Evolutionary conservation across 2,888 invertebrate species (phyloP).

Genomic region (Agrypnus murinus): DNA sequence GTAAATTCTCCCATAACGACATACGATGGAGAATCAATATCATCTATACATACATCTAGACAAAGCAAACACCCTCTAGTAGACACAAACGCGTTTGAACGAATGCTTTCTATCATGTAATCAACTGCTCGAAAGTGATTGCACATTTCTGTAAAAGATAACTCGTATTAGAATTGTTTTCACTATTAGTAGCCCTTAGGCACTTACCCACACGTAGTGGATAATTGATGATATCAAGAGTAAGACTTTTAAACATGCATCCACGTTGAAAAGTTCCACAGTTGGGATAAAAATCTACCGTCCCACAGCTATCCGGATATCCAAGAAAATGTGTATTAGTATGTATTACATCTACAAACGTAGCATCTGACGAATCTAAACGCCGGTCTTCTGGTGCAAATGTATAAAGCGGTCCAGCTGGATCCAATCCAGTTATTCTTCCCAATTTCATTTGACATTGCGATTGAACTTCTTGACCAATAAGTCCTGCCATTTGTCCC

Average conservation of each 20-base stretch:
- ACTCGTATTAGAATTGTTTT: no score
- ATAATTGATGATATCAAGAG: no score
- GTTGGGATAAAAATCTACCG: slow-evolving; percentile 83
- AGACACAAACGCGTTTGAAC: no score
- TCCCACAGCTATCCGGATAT: slow-evolving; percentile 78
- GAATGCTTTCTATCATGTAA: no score
- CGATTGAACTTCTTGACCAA: slow-evolving; percentile 39
- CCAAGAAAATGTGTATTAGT: slow-evolving; percentile 82
- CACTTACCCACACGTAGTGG: no score
- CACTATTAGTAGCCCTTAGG: no score
- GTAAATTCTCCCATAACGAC: no score
- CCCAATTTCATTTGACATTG: slow-evolving; percentile 31
- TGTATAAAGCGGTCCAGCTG: slow-evolving; percentile 54
- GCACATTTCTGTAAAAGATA: no score
- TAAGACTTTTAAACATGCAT: slow-evolving; percentile 65
- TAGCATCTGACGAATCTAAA: slow-evolving; percentile 77
- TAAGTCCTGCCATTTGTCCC: slow-evolving; percentile 50
- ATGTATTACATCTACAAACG: slow-evolving; percentile 82
- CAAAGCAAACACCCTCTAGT: no score
- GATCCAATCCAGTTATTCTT: slow-evolving; percentile 43
- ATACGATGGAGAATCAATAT: no score
- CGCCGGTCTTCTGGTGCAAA: slow-evolving; percentile 70
- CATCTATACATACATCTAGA: no score
- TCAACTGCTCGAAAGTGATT: no score
- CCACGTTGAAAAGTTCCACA: slow-evolving; percentile 82